Evolutionary conservation across 2,797 vertebrate genomes (phyloP).

Genomic region (Rhynchonycteris naso): DNA sequence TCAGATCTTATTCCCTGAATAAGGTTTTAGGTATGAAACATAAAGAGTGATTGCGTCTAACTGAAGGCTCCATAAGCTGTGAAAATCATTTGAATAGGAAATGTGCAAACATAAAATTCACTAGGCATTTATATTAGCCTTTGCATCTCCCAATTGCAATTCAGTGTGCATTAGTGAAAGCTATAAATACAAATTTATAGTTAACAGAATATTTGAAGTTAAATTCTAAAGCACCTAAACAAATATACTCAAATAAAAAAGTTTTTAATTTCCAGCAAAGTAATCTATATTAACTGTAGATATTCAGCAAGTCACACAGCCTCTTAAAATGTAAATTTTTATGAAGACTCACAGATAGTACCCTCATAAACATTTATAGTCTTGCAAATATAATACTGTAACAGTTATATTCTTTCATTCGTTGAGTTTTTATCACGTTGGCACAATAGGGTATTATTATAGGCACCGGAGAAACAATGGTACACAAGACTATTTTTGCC

Average conservation of each 20-base stretch:
- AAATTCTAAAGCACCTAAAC: conserved; percentile 59
- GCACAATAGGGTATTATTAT: not conserved
- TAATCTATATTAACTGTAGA: not conserved
- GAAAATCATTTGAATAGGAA: conserved; percentile 80
- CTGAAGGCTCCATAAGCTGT: not conserved
- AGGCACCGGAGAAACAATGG: not conserved
- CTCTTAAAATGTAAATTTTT: conserved; percentile 59
- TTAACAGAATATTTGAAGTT: conserved; percentile 9
- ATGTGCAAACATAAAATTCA: conserved; percentile 59
- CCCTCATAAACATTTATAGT: conserved; percentile 21
- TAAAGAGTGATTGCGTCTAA: conserved; percentile 68
- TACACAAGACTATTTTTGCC: not conserved
- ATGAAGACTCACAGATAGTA: conserved; percentile 21
- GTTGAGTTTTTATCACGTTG: conserved; percentile 2
- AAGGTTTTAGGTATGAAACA: conserved; percentile 44
- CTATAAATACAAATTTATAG: conserved; percentile 54
- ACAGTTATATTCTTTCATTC: not conserved
- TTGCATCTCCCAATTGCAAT: conserved; percentile 63
- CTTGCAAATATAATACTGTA: not conserved
- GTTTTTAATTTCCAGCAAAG: conserved; percentile 50
- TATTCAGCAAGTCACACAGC: not conserved
- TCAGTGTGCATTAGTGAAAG: conserved; percentile 51
- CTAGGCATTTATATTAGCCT: conserved; percentile 43
- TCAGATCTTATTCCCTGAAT: conserved; percentile 59
- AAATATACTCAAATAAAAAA: not conserved